phyloP scores from a whole-genome alignment of 2,113 vertebrate genomes.

The Ameiurus melas region DNA sequence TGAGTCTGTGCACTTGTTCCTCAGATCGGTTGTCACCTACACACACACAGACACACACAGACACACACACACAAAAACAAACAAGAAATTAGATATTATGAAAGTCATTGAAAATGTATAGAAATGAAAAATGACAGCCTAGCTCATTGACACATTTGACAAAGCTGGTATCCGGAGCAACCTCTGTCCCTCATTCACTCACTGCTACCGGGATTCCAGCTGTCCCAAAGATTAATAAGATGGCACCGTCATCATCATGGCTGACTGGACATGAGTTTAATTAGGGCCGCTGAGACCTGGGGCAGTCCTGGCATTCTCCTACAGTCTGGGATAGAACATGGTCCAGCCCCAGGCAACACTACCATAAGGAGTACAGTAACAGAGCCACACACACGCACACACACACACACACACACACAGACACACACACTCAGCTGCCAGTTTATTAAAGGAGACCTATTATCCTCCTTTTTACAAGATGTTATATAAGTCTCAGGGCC shows the following conservation, averaged over 20 bases:
- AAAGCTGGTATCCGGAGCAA: neutral
- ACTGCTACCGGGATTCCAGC: constrained; percentile 7
- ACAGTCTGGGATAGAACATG: constrained; percentile 29
- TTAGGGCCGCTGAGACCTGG: constrained; percentile 36
- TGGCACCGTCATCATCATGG: constrained; percentile 20
- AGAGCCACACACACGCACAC: neutral
- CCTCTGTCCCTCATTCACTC: constrained; percentile 14
- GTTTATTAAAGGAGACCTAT: too few relatives aligned
- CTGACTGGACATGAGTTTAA: constrained; percentile 39
- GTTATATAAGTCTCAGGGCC: too few relatives aligned
- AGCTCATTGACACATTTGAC: constrained; percentile 7
- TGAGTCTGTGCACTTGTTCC: constrained; percentile 75
- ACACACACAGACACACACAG: constrained; percentile 10
- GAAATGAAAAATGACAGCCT: constrained; percentile 11
- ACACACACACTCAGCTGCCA: constrained; percentile 10
- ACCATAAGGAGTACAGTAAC: constrained; percentile 20
- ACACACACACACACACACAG: neutral
- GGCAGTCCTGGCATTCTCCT: constrained; percentile 13
- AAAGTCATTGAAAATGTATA: constrained; percentile 11
- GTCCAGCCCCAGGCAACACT: constrained; percentile 32
- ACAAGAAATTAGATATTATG: constrained; percentile 21
- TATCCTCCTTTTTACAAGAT: too few relatives aligned
- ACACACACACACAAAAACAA: constrained; percentile 8
- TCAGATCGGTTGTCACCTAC: constrained; percentile 76
- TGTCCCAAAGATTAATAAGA: constrained; percentile 38